Evolutionary conservation across 1,140 invertebrate species (phyloP), one percentile per base, ranked within the genome.

Genomic region (Apis florea): DNA sequence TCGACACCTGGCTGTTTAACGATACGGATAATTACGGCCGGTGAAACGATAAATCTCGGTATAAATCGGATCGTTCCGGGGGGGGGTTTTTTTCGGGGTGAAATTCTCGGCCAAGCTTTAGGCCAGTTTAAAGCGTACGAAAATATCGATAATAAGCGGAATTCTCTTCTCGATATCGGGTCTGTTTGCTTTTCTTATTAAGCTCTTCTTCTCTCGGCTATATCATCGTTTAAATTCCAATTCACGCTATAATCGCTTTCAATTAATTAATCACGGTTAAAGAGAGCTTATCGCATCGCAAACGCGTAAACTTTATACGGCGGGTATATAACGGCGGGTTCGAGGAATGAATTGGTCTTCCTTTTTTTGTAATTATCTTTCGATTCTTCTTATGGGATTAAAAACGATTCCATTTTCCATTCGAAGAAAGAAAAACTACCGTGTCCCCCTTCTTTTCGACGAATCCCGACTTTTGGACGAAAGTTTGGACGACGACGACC

Each of bases 31-130:
- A 63, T 79, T 72, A 21, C 26, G 2, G 10, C 47, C 19, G 49
- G 10, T n/a, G 24, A 53, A 21, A 79, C 68, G 19, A 79, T 72
- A 31, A 79, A 79, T 79, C 56, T 19, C 8, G 26, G 19, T 71
- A 53, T 63, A 71, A 71, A 10, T n/a, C 31, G n/a, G 66, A 69
- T 21, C 40, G 21, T 11, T 31, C 4, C 51, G 63, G 6, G 51
- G 51, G 4, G 6, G 51, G 51, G 4, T 53, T 53, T 47, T 24
- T 49, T 31, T 47, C 49, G 53, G 47, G 2, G 15, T 11, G 17
- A 24, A 47, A 53, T n/a, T 54, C 26, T 11, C 15, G 66, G 21
- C 21, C 0, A 3, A 66, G 31, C 12, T n/a, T n/a, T 21, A 21
- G 21, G 21, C 0, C 12, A 15, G 47, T 40, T 66, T 12, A 21